Conservation (phyloP, 2,888 invertebrate species). For the Parapristionchus giblindavisi region DNA sequence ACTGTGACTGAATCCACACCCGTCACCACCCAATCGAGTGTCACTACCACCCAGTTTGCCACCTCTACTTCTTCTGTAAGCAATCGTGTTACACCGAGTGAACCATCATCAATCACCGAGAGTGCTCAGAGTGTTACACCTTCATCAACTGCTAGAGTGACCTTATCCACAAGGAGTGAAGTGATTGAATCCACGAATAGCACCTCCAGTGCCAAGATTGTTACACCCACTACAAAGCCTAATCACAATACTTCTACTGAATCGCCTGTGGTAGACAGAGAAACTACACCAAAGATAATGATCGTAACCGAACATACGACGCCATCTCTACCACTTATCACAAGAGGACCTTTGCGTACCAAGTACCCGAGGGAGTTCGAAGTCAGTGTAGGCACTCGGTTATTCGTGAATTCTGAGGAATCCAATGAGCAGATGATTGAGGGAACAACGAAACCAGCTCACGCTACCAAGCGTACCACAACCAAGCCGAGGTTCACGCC, state of each 20-base stretch:
- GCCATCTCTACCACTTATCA: not conserved
- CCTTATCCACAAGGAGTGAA: not conserved
- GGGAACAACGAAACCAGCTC: not conserved
- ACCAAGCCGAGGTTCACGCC: not conserved
- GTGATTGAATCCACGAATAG: not conserved
- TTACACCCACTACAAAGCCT: not conserved
- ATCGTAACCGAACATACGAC: no score
- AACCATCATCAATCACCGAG: not conserved
- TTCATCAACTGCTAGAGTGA: not conserved
- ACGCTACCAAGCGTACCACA: not conserved
- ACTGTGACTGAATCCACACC: not conserved
- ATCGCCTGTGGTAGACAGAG: not conserved
- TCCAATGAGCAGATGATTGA: not conserved
- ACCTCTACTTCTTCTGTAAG: no score
- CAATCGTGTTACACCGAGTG: no score
- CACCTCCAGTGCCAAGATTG: not conserved
- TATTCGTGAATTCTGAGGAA: slow-evolving; percentile 10
- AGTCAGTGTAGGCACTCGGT: slow-evolving; percentile 1
- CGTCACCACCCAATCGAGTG: not conserved
- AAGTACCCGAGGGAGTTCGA: slow-evolving; percentile 2
- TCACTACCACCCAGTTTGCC: not conserved
- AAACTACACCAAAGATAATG: no score
- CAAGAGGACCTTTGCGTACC: not conserved
- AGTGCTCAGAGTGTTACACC: not conserved
- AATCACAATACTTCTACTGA: not conserved